phyloP scores from a whole-genome alignment of 2,113 vertebrate species.

The Globicephala melas region DNA sequence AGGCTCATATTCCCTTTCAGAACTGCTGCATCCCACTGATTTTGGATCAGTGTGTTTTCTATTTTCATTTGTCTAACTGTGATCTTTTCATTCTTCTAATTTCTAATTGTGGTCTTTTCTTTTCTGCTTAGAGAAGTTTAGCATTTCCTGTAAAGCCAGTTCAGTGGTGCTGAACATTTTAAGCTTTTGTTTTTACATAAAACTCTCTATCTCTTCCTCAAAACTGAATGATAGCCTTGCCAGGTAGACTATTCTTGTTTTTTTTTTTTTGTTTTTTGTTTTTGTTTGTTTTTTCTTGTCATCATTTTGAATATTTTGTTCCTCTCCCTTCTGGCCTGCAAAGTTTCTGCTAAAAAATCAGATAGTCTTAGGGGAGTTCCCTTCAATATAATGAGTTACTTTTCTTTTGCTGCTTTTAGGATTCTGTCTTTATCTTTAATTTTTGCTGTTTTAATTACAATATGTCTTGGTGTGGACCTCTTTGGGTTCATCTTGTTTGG shows the following conservation, averaged over 20 bases:
- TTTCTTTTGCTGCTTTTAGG: not conserved
- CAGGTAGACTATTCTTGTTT: not conserved
- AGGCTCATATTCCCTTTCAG: not conserved
- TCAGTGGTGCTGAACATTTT: not conserved
- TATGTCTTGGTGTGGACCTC: not conserved
- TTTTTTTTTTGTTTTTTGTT: too few relatives aligned
- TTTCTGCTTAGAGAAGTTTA: not conserved
- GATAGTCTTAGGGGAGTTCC: not conserved
- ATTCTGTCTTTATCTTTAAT: not conserved
- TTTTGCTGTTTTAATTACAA: not conserved
- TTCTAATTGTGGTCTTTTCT: not conserved
- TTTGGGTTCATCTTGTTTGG: not conserved
- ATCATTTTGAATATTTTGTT: not conserved
- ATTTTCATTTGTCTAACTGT: not conserved
- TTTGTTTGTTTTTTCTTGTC: not conserved
- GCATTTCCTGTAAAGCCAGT: not conserved
- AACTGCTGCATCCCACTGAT: not conserved
- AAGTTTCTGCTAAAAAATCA: not conserved
- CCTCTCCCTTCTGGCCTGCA: not conserved
- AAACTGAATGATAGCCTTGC: not conserved
- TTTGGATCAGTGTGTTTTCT: not conserved
- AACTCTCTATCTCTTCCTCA: not conserved
- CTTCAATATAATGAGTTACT: not conserved
- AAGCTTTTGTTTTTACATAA: not conserved
- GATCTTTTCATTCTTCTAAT: not conserved